Base-by-base conservation (phyloP, 2,113 vertebrate genomes). In the Syngnathoides biaculeatus region DNA sequence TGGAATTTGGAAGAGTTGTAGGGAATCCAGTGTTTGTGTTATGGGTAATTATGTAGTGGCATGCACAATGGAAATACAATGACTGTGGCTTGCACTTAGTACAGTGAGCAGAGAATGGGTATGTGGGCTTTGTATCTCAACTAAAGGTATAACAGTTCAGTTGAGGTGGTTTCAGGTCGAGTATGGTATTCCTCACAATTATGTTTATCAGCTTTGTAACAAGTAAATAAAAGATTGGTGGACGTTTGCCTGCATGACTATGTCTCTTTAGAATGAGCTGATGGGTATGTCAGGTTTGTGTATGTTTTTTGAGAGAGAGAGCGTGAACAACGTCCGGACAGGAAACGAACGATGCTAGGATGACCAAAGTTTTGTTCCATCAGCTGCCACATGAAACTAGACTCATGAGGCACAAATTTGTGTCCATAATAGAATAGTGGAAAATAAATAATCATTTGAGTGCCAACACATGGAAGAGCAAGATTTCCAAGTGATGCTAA, bases 121-220 rank as follows among this genome's bases (percentile, higher is more conserved):
- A 70, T 77, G 67, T 75, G 72, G 83, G 71, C 79, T 84, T 79
- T 56, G 69, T 68, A 76, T 84, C 75, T 79, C 73, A 72, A 40
- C 43, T 65, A 47, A 52, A 75, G 78, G 82, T 70, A 73, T 74
- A 80, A 81, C 79, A 83, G 82, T 84, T 84, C 69, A 83, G 52
- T 63, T 70, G 74, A 80, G 80, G 83, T 76, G 81, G 72, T 71
- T 62, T 68, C 77, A 72, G 73, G 73, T 82, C 73, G 45, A 75
- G 81, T 81, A 86, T 80, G 79, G 67, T 84, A 79, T 83, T 62
- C 81, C 69, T 67, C 78, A 79, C 69, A 82, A 86, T 86, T 86
- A 75, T 88, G 79, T 87, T 88, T 83, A 84, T 85, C 83, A 86
- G 75, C 75, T 85, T 74, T 69, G 73, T 78, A 85, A 85, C 83